phyloP scores from a whole-genome alignment of 2,888 invertebrate genomes.

The Nasonovia ribisnigri region DNA sequence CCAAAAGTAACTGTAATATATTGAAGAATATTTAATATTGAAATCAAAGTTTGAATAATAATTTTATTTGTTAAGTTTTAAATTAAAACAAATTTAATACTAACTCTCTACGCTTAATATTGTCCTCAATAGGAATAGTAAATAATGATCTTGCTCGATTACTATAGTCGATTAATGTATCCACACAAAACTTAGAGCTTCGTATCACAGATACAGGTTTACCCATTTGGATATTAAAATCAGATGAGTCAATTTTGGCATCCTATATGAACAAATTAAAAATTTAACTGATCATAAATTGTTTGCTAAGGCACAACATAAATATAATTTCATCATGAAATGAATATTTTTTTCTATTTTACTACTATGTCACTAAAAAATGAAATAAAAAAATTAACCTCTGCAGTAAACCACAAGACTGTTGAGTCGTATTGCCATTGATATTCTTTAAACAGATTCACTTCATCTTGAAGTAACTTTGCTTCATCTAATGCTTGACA shows the following conservation, averaged over 20 bases:
- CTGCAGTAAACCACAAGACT: constrained; percentile 39
- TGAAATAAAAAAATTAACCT: constrained; percentile 21
- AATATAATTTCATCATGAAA: neutral
- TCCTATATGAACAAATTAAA: constrained; percentile 36
- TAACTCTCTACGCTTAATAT: constrained; percentile 55
- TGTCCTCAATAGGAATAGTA: constrained; percentile 56
- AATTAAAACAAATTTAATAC: neutral
- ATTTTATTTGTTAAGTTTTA: neutral
- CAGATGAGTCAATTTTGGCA: constrained; percentile 30
- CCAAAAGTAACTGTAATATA: constrained; percentile 56
- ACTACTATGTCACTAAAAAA: neutral
- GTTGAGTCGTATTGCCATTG: constrained; percentile 10
- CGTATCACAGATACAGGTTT: constrained; percentile 60
- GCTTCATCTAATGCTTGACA: constrained; percentile 60
- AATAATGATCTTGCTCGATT: constrained; percentile 62
- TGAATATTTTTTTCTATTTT: neutral
- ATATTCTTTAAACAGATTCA: constrained; percentile 37
- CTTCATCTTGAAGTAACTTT: constrained; percentile 49
- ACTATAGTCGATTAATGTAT: constrained; percentile 47
- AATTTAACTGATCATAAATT: neutral
- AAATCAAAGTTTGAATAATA: neutral
- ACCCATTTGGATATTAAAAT: constrained; percentile 55
- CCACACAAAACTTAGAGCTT: constrained; percentile 57
- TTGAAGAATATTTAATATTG: constrained; percentile 3
- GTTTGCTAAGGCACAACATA: neutral